phyloP scores from a whole-genome alignment of 2,888 invertebrate genomes.

The Cepaea hortensis region DNA sequence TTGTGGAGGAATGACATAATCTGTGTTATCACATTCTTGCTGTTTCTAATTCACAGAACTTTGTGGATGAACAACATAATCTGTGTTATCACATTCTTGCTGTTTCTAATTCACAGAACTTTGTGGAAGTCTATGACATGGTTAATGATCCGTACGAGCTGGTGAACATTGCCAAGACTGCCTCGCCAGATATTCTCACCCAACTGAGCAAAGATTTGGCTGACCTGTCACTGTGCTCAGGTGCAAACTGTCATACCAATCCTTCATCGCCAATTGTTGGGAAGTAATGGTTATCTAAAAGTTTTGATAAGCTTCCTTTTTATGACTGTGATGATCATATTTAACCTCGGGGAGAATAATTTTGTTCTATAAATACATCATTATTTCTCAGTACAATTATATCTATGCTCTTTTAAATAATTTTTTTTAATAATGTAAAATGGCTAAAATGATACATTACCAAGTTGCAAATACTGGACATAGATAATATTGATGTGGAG shows the following conservation, averaged over 20 bases:
- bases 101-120: conserved; percentile 46
- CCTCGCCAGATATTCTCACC: conserved; percentile 47
- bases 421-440: too few relatives aligned
- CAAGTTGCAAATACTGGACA: too few relatives aligned
- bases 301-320: too few relatives aligned
- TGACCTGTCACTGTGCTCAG: conserved; percentile 39
- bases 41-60: too few relatives aligned
- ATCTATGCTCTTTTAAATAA: too few relatives aligned
- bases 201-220: conserved; percentile 38
- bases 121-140: conserved; percentile 55
- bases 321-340: too few relatives aligned
- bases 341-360: too few relatives aligned
- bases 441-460: too few relatives aligned
- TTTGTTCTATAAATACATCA: too few relatives aligned
- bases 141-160: conserved; percentile 52
- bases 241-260: conserved; percentile 27
- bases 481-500: too few relatives aligned
- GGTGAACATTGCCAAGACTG: conserved; percentile 49
- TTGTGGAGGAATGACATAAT: background rate
- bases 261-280: background rate
- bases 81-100: background rate
- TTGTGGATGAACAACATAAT: background rate
- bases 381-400: too few relatives aligned
- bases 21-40: too few relatives aligned
- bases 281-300: background rate